Base-by-base conservation (phyloP, 1,140 invertebrate genomes). In the Eufriesea mexicana region DNA sequence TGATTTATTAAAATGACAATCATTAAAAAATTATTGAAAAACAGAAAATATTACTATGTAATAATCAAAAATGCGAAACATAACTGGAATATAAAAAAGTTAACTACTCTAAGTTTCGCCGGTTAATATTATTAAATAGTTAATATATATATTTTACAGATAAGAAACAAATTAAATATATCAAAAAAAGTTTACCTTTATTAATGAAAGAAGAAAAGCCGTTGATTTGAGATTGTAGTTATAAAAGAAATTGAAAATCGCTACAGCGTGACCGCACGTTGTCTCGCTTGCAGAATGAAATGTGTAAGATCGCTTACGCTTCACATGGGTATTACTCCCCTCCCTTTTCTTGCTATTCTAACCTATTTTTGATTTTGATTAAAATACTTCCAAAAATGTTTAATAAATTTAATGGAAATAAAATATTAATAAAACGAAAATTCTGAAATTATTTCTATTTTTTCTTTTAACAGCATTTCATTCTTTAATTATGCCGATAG, bases 231-330 rank as follows among this genome's bases (percentile, higher is more conserved):
- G 49, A 77, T 83, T 28, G 28, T n/a, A 55, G 62, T 73, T 51
- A 28, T n/a, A 57, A 84, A 59, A 77, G 55, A 47, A 76, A 59
- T 76, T 80, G 86, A 88, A 88, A 75, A 85, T 88, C 87, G 87
- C 47, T 62, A 61, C 71, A 66, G 64, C 64, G 83, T 82, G 83
- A 87, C 79, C 47, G 82, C 90, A 91, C 92, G 91, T 90, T 92
- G 90, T 89, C 88, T 89, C 76, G 57, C 59, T 51, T 84, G 57
- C 54, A 68, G 84, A 91, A 91, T 86, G 88, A 90, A 57, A 80
- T 61, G 75, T 66, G 79, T 57, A 62, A 86, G 68, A 55, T 82
- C 57, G 77, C 59, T 74, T 74, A 80, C 59, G 82, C 84, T 89
- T 91, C 90, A 90, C 87, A 90, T 88, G 90, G 79, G 45, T n/a